phyloP scores from a whole-genome alignment of 2,888 invertebrate genomes.

The Leucozona laternaria region DNA sequence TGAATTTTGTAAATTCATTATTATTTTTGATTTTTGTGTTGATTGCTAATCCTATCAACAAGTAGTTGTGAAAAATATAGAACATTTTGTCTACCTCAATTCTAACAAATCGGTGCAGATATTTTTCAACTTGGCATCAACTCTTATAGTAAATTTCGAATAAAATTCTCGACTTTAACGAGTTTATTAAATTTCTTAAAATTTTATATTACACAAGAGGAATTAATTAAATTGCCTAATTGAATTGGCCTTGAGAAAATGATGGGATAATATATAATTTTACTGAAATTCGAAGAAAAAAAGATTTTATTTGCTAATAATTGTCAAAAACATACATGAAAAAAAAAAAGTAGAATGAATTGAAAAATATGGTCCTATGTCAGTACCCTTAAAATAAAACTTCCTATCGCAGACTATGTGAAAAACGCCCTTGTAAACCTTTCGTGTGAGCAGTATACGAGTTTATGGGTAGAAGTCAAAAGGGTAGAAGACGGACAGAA shows the following conservation, averaged over 20 bases:
- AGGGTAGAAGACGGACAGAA: too few species aligned
- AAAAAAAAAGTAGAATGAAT: too few species aligned
- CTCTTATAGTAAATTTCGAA: neutral
- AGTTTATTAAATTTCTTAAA: neutral
- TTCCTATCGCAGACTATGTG: too few species aligned
- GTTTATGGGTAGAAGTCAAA: too few species aligned
- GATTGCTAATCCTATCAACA: conserved; percentile 59
- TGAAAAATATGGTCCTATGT: too few species aligned
- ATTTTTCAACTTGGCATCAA: conserved; percentile 25
- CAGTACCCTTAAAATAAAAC: too few species aligned
- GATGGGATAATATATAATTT: neutral
- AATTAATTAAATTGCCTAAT: conserved; percentile 27
- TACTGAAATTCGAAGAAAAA: neutral
- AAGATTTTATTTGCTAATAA: neutral
- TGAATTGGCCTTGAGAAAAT: neutral
- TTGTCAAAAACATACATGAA: too few species aligned
- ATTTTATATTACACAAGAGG: conserved; percentile 10
- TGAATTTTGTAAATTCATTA: neutral
- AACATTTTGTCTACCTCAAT: conserved; percentile 12
- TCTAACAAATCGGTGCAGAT: neutral
- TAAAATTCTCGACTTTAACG: neutral
- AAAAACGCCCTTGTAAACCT: too few species aligned
- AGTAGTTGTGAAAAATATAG: conserved; percentile 35
- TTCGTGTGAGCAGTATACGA: too few species aligned
- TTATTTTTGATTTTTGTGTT: neutral